Conservation (phyloP, 2,797 vertebrate species). For the Potorous gilbertii region DNA sequence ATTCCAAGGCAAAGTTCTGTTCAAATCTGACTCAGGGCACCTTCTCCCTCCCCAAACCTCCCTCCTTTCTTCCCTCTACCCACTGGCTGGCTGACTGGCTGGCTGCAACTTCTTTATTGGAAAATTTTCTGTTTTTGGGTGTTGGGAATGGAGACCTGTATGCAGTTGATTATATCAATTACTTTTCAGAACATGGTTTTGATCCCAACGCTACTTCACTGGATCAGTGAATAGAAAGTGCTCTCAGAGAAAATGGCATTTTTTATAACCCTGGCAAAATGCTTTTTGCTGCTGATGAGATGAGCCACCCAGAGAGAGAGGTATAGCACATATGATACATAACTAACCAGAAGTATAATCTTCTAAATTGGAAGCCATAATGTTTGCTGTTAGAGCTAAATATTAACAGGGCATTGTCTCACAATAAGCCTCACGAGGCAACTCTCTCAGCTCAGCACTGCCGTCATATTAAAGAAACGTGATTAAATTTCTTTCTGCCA, state of each 20-base stretch:
- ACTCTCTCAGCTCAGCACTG: constrained; percentile 69
- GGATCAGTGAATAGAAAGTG: constrained; percentile 85
- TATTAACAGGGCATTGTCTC: constrained; percentile 76
- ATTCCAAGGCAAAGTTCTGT: accelerated
- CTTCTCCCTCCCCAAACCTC: neutral
- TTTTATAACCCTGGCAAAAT: constrained; percentile 82
- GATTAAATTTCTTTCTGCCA: constrained; percentile 80
- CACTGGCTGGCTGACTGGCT: neutral
- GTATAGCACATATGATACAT: constrained; percentile 67
- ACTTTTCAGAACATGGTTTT: constrained; percentile 83
- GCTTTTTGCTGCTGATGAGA: constrained; percentile 76
- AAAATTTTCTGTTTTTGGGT: constrained; percentile 62
- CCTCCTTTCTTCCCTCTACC: neutral
- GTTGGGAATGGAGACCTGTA: constrained; percentile 55
- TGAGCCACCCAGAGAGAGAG: constrained; percentile 75
- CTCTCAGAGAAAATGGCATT: constrained; percentile 82
- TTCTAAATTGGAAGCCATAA: constrained; percentile 82
- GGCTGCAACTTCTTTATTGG: constrained; percentile 3
- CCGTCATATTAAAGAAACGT: constrained; percentile 75
- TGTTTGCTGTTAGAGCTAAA: constrained; percentile 81
- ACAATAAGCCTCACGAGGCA: constrained; percentile 66
- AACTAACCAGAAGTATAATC: constrained; percentile 82
- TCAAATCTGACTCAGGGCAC: accelerated
- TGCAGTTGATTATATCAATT: constrained; percentile 80
- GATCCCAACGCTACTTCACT: constrained; percentile 82